Evolutionary conservation across 2,113 vertebrate genomes (phyloP), one percentile per base, ranked within the genome.

Genomic region (Raja brachyura): DNA sequence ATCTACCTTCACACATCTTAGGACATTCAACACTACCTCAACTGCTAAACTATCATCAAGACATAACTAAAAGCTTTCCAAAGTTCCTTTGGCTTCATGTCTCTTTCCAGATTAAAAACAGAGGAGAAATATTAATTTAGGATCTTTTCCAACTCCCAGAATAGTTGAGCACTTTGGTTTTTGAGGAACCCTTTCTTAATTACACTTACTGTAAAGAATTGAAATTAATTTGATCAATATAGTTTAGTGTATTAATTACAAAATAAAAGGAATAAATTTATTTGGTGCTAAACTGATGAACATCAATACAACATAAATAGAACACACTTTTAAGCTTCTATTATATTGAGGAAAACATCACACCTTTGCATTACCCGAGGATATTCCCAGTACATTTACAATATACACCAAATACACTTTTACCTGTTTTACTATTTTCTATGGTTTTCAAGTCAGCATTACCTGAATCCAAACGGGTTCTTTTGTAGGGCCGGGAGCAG

Each of bases 391-490:
- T 33, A 81, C 39, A 54, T 18, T 81, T 22, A 9, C 54, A 54
- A 3, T 54, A 18, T 56, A 18, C 18, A 39, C 20, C 9, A 48
- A 48, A 48, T 28, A 83, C 20, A 85, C 48, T 11, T 28, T 10
- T 56, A 20, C 70, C 18, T 20, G 0, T 73, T 73, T 73, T 9
- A 73, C 8, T 4, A 54, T 25, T 48, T 92, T 92, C 6, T 9
- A 63, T 16, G 10, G 25, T 39, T 70, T 18, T 92, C 59, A 73
- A 48, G 33, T 5, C 22, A 25, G 66, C 73, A 16, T 93, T 97
- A 99, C 99, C 98, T 99, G 99, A 93, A 99, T 96, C 97, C 98
- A 97, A 93, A 99, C 94, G 0, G 98, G 97, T 93, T 98, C 96
- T 31, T 96, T 98, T 88, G 97, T 99, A 93, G 99, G 99, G 93